Evolutionary conservation across 2,113 vertebrate species (phyloP).

Genomic region (Channa maculata): DNA sequence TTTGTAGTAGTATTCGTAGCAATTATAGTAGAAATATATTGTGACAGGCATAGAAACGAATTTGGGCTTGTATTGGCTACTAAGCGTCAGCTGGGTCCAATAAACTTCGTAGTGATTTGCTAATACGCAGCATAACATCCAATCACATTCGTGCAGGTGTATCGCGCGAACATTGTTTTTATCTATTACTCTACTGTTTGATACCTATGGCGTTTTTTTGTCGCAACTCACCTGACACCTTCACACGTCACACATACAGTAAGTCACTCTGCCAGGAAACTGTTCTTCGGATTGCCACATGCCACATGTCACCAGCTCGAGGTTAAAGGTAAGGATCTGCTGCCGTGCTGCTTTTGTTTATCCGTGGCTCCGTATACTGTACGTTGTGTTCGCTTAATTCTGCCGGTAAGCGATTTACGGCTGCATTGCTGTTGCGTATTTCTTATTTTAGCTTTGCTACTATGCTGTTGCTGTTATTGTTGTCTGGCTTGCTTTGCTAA

Average conservation of each 20-base stretch:
- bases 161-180: neutral
- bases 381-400: neutral
- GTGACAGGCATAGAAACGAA: no score
- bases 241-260: no score
- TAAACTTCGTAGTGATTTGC: neutral
- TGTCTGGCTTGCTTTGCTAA: no score
- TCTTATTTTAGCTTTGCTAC: no score
- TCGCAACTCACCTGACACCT: neutral
- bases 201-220: neutral
- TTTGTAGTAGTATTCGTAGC: no score
- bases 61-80: neutral
- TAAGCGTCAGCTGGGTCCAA: neutral
- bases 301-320: no score
- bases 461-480: no score
- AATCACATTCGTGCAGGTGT: constrained; percentile 3
- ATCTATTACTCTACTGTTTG: neutral
- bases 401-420: neutral
- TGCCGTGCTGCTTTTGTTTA: neutral
- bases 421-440: neutral
- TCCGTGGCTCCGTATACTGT: neutral
- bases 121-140: neutral
- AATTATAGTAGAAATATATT: no score
- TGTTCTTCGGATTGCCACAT: no score
- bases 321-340: neutral
- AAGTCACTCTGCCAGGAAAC: no score